Evolutionary conservation across 2,113 vertebrate genomes (phyloP), one percentile per base, ranked within the genome.

Genomic region (Phycodurus eques): DNA sequence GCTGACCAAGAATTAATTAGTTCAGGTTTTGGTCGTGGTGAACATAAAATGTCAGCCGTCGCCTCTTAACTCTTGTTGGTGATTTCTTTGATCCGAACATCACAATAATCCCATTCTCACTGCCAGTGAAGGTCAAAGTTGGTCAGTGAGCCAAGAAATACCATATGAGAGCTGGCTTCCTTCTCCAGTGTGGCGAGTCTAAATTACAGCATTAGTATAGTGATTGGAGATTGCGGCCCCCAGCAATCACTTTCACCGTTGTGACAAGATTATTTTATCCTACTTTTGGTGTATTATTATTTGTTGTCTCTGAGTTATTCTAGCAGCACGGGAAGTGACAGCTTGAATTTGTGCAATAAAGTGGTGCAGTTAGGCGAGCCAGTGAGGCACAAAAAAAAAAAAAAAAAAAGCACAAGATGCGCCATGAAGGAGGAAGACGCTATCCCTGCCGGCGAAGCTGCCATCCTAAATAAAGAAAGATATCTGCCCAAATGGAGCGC

Each of bases 261-360:
- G 94, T 99, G 97, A 99, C 97, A 99, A 98, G 95, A 98, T 99
- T 98, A 96, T 98, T 99, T 96, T 97, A 99, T 99, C 96, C 96
- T 96, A 98, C 95, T 99, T 98, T 97, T 96, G 94, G 94, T 93
- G 95, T 96, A 97, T 97, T 97, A 98, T 97, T 98, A 98, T 98
- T 95, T 95, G 95, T 95, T 96, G 94, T 94, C 94, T 97, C 95
- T 96, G 96, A 98, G 96, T 95, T 95, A 98, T 99, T 96, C 95
- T 94, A 93, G 93, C 95, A 94, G 93, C 95, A 96, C 96, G 93
- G 94, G 95, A 96, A 96, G 93, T 98, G 98, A 99, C 98, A 98
- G 95, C 91, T 95, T 95, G 95, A 96, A 97, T 98, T 98, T 97
- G 95, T 96, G 98, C 96, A 98, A 98, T 98, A 98, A 98, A 97